These are phyloP conservation scores for Ceratitis capitata DNA, from an alignment of 1,140 invertebrate genomes.

Conservation along the genomic window DNA sequence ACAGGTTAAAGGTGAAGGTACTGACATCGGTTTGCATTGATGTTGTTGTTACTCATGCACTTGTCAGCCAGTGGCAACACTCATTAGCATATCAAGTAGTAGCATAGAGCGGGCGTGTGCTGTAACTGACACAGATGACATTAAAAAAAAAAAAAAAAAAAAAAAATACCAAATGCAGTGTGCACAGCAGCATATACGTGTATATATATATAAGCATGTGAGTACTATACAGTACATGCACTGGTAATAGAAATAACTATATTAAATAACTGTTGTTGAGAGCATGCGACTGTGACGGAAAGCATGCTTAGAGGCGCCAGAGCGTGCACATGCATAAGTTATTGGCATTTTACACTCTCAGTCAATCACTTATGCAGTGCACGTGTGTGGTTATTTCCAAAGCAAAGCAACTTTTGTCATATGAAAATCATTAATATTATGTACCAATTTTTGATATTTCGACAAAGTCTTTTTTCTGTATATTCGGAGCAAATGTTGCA, in stretches of 20 bases:
- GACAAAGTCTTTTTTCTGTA: no score
- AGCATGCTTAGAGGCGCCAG: background rate
- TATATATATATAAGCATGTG: no score
- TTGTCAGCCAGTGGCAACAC: background rate
- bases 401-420: background rate
- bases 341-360: background rate
- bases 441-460: background rate
- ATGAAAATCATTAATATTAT: background rate
- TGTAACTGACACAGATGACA: background rate
- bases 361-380: background rate
- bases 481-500: no score
- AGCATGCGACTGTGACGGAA: background rate
- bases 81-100: slow-evolving; percentile 5
- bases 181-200: background rate
- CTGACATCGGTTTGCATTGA: background rate
- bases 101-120: background rate
- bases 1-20: background rate
- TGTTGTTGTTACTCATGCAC: background rate
- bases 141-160: background rate
- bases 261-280: background rate
- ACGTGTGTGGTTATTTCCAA: background rate
- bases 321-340: background rate
- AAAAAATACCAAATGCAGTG: background rate
- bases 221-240: background rate
- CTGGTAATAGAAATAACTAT: background rate